Percentiles rank a stretch among this genome's conserved stretches.
These are phyloP conservation scores for Blastobasis lacticolella DNA, from an alignment of 2,888 invertebrate species.

Conservation along the genomic window DNA sequence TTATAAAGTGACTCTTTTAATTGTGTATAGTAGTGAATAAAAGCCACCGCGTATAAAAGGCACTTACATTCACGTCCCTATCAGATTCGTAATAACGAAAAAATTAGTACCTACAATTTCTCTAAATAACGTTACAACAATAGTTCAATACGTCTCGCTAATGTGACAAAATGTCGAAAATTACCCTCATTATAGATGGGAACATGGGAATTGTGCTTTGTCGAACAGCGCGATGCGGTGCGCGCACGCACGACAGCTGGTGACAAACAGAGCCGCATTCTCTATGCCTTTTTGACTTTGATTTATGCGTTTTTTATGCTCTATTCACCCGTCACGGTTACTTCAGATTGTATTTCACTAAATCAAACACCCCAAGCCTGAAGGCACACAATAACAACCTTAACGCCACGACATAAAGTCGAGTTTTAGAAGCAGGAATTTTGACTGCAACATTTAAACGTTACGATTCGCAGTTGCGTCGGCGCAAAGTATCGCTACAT, in stretches of 20 bases:
- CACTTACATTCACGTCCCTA: too few relatives aligned
- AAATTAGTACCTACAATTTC: constrained; percentile 23
- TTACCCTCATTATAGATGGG: constrained; percentile 73
- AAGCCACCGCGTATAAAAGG: too few relatives aligned
- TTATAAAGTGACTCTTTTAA: too few relatives aligned
- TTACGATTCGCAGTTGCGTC: constrained; percentile 48
- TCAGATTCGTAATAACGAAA: too few relatives aligned
- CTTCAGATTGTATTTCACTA: constrained; percentile 52
- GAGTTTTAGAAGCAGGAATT: constrained; percentile 16
- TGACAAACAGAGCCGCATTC: constrained; percentile 65
- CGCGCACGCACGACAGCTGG: constrained; percentile 51
- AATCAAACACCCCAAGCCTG: constrained; percentile 17
- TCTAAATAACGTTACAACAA: constrained; percentile 48
- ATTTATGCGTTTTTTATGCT: constrained; percentile 73
- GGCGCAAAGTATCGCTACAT: constrained; percentile 68
- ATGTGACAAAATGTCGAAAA: constrained; percentile 70
- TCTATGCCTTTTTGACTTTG: constrained; percentile 76
- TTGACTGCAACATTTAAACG: constrained; percentile 26
- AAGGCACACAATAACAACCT: constrained; percentile 16
- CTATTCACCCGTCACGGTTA: constrained; percentile 69
- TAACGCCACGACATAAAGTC: constrained; percentile 18
- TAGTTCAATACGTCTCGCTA: constrained; percentile 58
- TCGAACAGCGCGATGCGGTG: constrained; percentile 28
- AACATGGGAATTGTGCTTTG: constrained; percentile 49
- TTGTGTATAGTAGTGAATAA: too few relatives aligned